Evolutionary conservation across 2,888 invertebrate species (phyloP).

Genomic region (Cistogaster globosa): DNA sequence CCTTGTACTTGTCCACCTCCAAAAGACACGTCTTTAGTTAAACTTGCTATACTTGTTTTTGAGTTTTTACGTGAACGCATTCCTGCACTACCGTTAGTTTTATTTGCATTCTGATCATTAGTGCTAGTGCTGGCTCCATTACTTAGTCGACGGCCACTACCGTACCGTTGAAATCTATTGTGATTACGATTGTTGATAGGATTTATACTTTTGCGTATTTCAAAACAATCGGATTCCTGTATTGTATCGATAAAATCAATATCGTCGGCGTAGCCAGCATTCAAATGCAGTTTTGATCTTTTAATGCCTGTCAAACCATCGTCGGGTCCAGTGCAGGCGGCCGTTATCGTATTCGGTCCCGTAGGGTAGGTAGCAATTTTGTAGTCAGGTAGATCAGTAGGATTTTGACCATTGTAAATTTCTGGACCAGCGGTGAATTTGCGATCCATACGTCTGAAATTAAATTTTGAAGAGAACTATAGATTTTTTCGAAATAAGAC

Average conservation of each 20-base stretch:
- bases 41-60: constrained; percentile 77
- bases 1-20: constrained; percentile 18
- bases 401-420: constrained; percentile 88
- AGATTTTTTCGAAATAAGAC: neutral
- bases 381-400: constrained; percentile 88
- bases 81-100: constrained; percentile 70
- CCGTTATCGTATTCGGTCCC: constrained; percentile 85
- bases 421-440: constrained; percentile 80
- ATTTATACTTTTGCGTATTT: constrained; percentile 80
- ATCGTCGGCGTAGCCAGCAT: constrained; percentile 86
- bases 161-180: constrained; percentile 79
- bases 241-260: constrained; percentile 89
- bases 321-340: constrained; percentile 92
- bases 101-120: constrained; percentile 78
- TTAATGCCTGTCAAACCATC: constrained; percentile 90
- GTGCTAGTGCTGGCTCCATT: constrained; percentile 72
- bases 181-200: constrained; percentile 72
- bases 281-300: constrained; percentile 86
- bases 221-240: constrained; percentile 81
- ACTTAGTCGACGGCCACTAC: constrained; percentile 68
- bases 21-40: constrained; percentile 57
- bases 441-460: constrained; percentile 80
- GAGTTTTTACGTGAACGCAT: constrained; percentile 82
- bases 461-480: neutral
- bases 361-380: constrained; percentile 84